Conservation (phyloP, 2,888 invertebrate genomes). For the Nomada fucata region DNA sequence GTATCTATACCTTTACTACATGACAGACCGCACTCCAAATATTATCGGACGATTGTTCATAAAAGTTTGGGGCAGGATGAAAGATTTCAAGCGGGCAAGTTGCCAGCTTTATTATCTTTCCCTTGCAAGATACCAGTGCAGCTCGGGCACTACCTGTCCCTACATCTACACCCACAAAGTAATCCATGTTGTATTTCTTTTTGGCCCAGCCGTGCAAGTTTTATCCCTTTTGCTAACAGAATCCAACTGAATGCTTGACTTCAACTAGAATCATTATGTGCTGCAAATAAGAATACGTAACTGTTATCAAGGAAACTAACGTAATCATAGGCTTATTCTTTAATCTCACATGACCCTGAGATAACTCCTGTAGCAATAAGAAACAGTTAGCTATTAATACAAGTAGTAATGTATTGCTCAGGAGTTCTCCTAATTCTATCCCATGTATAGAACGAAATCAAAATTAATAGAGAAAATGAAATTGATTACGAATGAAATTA, state of each 20-base stretch:
- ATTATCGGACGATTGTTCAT: conserved; percentile 95
- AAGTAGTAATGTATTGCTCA: conserved; percentile 11
- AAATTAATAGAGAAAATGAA: neutral
- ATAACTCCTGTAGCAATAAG: conserved; percentile 68
- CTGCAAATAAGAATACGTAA: conserved; percentile 59
- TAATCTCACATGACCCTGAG: conserved; percentile 74
- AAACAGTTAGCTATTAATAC: conserved; percentile 22
- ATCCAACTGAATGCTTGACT: conserved; percentile 55
- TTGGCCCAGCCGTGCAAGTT: neutral
- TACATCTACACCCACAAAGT: conserved; percentile 95
- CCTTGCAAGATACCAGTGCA: conserved; percentile 90
- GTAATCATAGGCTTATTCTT: conserved; percentile 64
- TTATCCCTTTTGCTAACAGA: conserved; percentile 38
- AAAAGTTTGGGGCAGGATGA: conserved; percentile 91
- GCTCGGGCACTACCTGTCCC: conserved; percentile 96
- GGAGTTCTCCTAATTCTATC: neutral
- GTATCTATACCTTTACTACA: conserved; percentile 89
- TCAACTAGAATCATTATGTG: conserved; percentile 50
- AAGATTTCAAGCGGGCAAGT: conserved; percentile 90
- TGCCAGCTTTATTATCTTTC: conserved; percentile 88
- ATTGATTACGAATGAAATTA: conserved; percentile 1
- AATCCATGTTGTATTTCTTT: conserved; percentile 78
- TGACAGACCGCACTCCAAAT: conserved; percentile 92
- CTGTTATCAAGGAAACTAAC: conserved; percentile 60
- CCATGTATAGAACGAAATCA: neutral